Evolutionary conservation across 2,113 vertebrate genomes (phyloP), one percentile per base, ranked within the genome.

Genomic region (Podocnemis expansa): DNA sequence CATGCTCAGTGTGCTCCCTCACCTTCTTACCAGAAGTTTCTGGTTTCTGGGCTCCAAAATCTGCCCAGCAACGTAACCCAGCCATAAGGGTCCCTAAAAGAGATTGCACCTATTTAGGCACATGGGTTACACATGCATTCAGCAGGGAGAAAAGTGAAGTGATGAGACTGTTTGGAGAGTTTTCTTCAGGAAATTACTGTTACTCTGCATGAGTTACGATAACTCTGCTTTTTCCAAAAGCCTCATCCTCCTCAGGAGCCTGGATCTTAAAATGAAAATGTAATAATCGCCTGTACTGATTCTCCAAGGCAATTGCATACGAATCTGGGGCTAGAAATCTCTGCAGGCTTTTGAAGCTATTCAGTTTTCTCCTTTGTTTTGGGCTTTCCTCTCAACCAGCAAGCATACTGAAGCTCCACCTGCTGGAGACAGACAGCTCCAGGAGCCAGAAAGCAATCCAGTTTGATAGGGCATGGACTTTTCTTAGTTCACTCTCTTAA

Each of bases 191-290:
- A 16, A 8, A 1, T 49, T 80, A n/a, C 17, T 81, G 2, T 47
- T 76, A 25, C 12, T 60, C 14, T 60, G 13, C 13, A 60, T 60
- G 58, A 31, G 29, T 60, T 60, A 60, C 7, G 31, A 27, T 31
- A 60, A 60, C 12, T 31, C 58, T 60, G 5, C 0, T 38, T 60
- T 90, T 85, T 78, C 1, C 0, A 79, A 89, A 84, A 83, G 76
- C 5, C 13, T 31, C 29, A 38, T 9, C 82, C 14, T 12, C 2
- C 38, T 70, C 58, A 73, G 38, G n/a, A 81, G 51, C 12, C n/a
- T 0, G 76, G 34, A 27, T 0, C 0, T 24, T 60, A 85, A 60
- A 3, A 17, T 22, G 8, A 21, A 38, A 70, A 31, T 14, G 14
- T 56, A 49, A 43, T 49, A 52, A 76, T 56, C 21, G 8, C 84